Conservation (phyloP, 2,797 vertebrate species). For the Hippoglossus hippoglossus region DNA sequence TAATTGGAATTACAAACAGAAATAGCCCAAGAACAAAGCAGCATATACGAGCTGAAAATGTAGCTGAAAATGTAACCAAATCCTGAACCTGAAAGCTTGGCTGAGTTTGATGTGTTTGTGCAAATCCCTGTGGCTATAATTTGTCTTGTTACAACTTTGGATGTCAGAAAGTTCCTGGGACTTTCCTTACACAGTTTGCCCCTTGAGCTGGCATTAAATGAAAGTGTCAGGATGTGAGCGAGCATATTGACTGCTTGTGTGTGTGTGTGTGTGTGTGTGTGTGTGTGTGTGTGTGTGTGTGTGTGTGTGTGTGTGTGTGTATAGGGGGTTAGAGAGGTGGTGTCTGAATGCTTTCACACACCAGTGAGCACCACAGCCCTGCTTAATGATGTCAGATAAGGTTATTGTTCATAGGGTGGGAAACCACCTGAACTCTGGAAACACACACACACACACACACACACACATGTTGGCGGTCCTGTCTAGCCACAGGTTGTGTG, state of each 20-base stretch:
- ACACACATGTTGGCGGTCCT: constrained; percentile 33
- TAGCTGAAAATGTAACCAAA: constrained; percentile 16
- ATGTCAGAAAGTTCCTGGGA: constrained; percentile 35
- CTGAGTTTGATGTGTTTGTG: constrained; percentile 36
- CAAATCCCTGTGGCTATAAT: constrained; percentile 27
- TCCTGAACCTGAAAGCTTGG: constrained; percentile 34
- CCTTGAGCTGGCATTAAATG: constrained; percentile 4
- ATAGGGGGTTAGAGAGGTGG: constrained; percentile 24
- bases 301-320: constrained; percentile 8
- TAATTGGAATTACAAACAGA: neutral
- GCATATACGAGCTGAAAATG: constrained; percentile 13
- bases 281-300: constrained; percentile 8
- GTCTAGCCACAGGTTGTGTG: constrained; percentile 22
- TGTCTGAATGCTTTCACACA: constrained; percentile 46
- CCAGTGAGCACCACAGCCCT: constrained; percentile 8
- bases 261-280: neutral
- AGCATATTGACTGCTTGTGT: constrained; percentile 14
- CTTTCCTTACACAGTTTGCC: constrained; percentile 53
- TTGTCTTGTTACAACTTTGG: constrained; percentile 29
- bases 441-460: constrained; percentile 20
- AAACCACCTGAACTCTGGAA: constrained; percentile 74
- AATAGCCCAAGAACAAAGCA: neutral
- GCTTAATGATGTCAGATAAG: constrained; percentile 56
- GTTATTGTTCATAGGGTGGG: constrained; percentile 45
- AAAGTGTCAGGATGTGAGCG: constrained; percentile 14